These are phyloP conservation scores for Nemopilema nomurai DNA, from an alignment of 30 jellyfish, hydroid and myxozoan species.

Conservation along the genomic window DNA sequence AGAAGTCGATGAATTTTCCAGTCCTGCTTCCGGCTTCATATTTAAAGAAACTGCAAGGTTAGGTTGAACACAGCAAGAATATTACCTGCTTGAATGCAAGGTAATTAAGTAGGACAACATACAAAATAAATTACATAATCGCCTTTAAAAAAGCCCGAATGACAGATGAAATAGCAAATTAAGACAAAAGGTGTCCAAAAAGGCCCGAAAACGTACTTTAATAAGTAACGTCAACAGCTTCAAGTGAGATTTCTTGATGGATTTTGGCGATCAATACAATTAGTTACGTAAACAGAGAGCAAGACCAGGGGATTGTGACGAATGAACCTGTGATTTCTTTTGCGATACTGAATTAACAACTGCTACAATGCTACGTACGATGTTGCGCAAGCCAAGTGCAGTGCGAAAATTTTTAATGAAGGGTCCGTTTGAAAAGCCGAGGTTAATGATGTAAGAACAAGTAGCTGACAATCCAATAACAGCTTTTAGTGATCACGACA, in stretches of 20 bases:
- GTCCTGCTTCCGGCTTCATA: neutral
- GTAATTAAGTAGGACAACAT: neutral
- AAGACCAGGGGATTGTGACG: neutral
- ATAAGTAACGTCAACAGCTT: neutral
- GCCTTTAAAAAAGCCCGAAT: neutral
- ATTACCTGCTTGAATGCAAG: neutral
- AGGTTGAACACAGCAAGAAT: neutral
- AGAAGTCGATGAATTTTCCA: neutral
- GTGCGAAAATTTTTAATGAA: neutral
- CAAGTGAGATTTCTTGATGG: neutral
- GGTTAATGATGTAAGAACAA: neutral
- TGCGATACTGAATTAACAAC: neutral
- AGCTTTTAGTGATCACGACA: too few species aligned
- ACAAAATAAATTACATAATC: neutral
- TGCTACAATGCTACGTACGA: neutral
- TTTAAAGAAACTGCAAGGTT: neutral
- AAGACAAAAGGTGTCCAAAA: neutral
- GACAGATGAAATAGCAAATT: neutral
- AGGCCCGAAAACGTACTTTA: neutral
- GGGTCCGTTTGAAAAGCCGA: neutral
- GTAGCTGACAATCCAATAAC: too few species aligned
- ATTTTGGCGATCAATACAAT: neutral
- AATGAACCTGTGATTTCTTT: neutral
- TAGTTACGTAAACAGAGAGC: neutral
- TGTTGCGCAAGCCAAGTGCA: too few species aligned